phyloP scores from a whole-genome alignment of 92 coral and sea anemone species.

The Epizoanthus scotinus region DNA sequence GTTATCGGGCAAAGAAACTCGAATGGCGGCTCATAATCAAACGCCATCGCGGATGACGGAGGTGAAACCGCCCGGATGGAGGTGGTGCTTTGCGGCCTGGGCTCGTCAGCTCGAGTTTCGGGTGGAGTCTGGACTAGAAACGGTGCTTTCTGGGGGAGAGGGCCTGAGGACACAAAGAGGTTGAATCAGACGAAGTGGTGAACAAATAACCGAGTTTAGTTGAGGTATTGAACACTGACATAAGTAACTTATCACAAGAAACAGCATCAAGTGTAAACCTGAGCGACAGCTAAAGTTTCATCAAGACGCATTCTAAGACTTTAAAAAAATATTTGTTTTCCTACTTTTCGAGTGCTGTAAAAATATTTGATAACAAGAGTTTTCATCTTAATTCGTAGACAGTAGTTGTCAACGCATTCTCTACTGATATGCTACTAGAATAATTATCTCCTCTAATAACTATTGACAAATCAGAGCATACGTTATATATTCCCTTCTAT shows the following conservation, averaged over 20 bases:
- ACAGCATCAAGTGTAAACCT: too few relatives aligned
- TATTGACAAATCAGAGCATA: too few relatives aligned
- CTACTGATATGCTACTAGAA: too few relatives aligned
- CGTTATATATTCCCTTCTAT: too few relatives aligned
- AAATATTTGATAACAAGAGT: too few relatives aligned
- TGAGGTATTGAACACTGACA: neutral
- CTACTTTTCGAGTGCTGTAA: too few relatives aligned
- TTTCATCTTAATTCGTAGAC: too few relatives aligned
- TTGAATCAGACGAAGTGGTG: neutral
- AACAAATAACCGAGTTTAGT: neutral
- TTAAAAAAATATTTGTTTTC: too few relatives aligned
- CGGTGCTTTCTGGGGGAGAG: constrained; percentile 58
- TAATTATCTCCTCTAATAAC: too few relatives aligned
- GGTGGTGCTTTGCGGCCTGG: constrained; percentile 47
- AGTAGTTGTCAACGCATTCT: too few relatives aligned
- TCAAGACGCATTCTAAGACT: too few relatives aligned
- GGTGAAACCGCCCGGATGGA: constrained; percentile 57
- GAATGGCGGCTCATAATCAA: constrained; percentile 74
- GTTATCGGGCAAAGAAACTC: constrained; percentile 87
- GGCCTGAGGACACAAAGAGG: constrained; percentile 47
- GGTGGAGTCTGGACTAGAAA: constrained; percentile 44
- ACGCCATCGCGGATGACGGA: constrained; percentile 39
- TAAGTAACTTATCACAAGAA: neutral
- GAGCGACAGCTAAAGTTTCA: too few relatives aligned
- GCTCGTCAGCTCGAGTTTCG: constrained; percentile 45